Base-by-base conservation (phyloP, 2,797 vertebrate genomes). In the Petrocephalus sullivani region DNA sequence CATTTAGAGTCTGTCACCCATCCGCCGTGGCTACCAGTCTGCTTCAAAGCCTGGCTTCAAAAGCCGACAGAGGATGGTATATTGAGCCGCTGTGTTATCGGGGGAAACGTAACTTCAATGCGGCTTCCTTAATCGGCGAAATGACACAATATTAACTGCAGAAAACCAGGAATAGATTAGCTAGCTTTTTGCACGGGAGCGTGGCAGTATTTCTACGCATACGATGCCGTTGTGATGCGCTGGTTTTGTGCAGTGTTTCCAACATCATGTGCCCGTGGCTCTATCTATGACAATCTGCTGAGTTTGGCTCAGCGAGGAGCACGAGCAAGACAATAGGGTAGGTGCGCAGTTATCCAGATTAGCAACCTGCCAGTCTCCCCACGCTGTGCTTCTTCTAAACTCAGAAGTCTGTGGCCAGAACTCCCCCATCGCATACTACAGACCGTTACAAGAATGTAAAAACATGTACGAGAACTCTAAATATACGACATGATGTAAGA, bases 1-100 rank as follows among this genome's bases (percentile, higher is more conserved):
- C 60, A 89, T 86, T 91, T 85, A 89, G 89, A 88, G 85, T 82
- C 89, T 88, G 87, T 85, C 33, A 91, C 28, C 84, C 78, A 89
- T 88, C 87, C 75, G 83, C 87, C 33, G 84, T 58, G 89, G 87
- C 85, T 49, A 89, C 87, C 88, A 71, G 88, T n/a, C 84, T 60
- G 78, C 87, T 88, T 88, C 83, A 87, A 87, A 87, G 86, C 85
- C 16, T 56, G 88, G 53, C 87, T 83, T 64, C 88, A 87, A 61
- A 88, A 46, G 12, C 21, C n/a, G n/a, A 60, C 78, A 88, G 56
- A n/a, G 4, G 9, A 8, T 84, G 10, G 58, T 60, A 49, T 84
- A 61, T 64, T 60, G 75, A 82, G 87, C 23, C 21, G 37, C 37
- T 14, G 37, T 51, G 54, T 64, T 61, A 83, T 88, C 57, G 49